phyloP scores from a whole-genome alignment of 2,113 vertebrate species.

The Tympanuchus pallidicinctus region DNA sequence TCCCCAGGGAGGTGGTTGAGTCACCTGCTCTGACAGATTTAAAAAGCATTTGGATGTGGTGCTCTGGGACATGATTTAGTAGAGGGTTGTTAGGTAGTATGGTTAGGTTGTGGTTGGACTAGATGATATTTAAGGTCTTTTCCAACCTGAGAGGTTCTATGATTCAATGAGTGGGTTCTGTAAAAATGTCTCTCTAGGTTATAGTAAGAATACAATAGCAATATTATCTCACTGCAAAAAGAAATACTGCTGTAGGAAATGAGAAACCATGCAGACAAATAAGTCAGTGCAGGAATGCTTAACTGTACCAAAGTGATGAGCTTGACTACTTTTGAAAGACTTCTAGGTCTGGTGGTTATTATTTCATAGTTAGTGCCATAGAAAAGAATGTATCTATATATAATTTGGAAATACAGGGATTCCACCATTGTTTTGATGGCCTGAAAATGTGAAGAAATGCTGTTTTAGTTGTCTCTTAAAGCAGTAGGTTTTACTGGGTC shows the following conservation, averaged over 20 bases:
- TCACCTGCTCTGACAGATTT: too few relatives aligned
- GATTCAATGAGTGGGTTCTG: too few relatives aligned
- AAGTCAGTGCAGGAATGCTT: background rate
- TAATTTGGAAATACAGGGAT: background rate
- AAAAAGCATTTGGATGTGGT: too few relatives aligned
- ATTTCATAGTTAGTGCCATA: background rate
- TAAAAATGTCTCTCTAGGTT: background rate
- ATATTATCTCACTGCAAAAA: conserved; percentile 2
- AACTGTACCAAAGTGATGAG: background rate
- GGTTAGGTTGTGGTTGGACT: too few relatives aligned
- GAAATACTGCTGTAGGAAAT: background rate
- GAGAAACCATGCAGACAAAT: conserved; percentile 2
- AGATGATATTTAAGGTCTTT: too few relatives aligned
- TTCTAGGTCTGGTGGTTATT: background rate
- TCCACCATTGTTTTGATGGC: background rate
- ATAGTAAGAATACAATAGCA: background rate
- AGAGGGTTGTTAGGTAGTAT: too few relatives aligned
- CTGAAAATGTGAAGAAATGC: background rate
- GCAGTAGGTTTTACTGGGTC: background rate
- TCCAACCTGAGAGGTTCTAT: too few relatives aligned
- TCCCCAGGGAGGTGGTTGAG: too few relatives aligned
- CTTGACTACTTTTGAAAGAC: background rate
- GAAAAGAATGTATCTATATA: background rate
- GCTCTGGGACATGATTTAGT: too few relatives aligned
- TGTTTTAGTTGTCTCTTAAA: background rate